These are phyloP conservation scores for Chloroclystis v-ata DNA, from an alignment of 2,888 invertebrate species.

Conservation along the genomic window DNA sequence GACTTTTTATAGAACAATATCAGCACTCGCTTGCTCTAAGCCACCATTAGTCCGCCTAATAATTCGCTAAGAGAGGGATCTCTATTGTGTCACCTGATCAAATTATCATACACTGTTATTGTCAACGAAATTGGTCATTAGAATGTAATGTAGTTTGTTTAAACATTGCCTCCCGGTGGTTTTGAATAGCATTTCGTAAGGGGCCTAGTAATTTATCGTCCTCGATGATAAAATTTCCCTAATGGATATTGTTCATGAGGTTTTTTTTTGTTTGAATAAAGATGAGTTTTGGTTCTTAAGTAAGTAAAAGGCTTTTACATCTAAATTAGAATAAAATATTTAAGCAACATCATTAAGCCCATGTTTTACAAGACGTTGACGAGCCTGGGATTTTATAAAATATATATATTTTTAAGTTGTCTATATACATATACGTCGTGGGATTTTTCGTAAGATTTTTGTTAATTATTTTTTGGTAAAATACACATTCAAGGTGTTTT, in stretches of 20 bases:
- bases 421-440: too few relatives aligned
- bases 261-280: slow-evolving; percentile 40
- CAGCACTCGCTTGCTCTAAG: slow-evolving; percentile 59
- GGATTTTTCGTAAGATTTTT: too few relatives aligned
- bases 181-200: slow-evolving; percentile 44
- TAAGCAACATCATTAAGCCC: too few relatives aligned
- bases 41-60: slow-evolving; percentile 64
- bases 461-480: too few relatives aligned
- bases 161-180: slow-evolving; percentile 60
- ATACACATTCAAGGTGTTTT: too few relatives aligned
- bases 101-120: slow-evolving; percentile 63
- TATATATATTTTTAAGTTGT: too few relatives aligned
- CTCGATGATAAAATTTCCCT: slow-evolving; percentile 65
- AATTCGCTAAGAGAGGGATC: slow-evolving; percentile 43
- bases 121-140: slow-evolving; percentile 62
- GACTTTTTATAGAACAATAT: slow-evolving; percentile 59
- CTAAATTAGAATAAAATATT: too few relatives aligned
- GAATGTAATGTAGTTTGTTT: slow-evolving; percentile 68
- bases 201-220: slow-evolving; percentile 64
- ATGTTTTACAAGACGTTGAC: too few relatives aligned
- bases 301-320: too few relatives aligned
- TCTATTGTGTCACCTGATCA: slow-evolving; percentile 56
- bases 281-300: too few relatives aligned
- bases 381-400: too few relatives aligned
- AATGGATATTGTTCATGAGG: slow-evolving; percentile 67